Evolutionary conservation across 2,113 vertebrate species (phyloP).

Genomic region (Ia io): DNA sequence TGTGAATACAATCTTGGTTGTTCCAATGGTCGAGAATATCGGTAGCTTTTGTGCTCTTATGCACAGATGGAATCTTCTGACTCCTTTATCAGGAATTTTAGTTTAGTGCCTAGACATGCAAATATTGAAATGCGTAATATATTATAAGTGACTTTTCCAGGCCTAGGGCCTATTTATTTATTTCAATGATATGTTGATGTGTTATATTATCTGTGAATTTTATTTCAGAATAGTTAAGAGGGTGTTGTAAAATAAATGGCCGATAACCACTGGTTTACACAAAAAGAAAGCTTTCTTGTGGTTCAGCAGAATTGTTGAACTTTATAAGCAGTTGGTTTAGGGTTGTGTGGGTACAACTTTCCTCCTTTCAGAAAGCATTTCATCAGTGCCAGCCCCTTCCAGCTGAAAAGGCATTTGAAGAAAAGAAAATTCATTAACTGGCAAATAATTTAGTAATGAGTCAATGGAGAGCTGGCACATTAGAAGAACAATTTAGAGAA

Average conservation of each 20-base stretch:
- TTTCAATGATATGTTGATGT: background rate
- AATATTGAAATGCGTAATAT: background rate
- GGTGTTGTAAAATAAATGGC: background rate
- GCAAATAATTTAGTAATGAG: slow-evolving; percentile 55
- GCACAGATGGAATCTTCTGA: background rate
- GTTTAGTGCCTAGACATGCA: background rate
- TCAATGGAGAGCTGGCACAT: slow-evolving; percentile 48
- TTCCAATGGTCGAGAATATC: background rate
- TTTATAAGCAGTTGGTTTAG: background rate
- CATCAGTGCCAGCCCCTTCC: background rate
- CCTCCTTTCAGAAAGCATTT: slow-evolving; percentile 45
- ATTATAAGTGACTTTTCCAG: background rate
- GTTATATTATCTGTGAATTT: background rate
- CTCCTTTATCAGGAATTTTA: background rate
- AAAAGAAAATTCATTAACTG: slow-evolving; percentile 48
- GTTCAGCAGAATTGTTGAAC: background rate
- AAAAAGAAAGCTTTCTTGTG: background rate
- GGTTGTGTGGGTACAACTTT: background rate
- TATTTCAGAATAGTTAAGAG: background rate
- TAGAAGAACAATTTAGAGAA: slow-evolving; percentile 53
- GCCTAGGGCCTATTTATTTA: background rate
- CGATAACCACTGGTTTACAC: background rate
- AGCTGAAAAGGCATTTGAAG: background rate
- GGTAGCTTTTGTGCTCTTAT: background rate
- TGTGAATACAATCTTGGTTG: background rate